Percentiles rank a stretch among this genome's conserved stretches.
phyloP scores from a whole-genome alignment of 1,140 invertebrate species.

The Pygmarrhopalites habei region DNA sequence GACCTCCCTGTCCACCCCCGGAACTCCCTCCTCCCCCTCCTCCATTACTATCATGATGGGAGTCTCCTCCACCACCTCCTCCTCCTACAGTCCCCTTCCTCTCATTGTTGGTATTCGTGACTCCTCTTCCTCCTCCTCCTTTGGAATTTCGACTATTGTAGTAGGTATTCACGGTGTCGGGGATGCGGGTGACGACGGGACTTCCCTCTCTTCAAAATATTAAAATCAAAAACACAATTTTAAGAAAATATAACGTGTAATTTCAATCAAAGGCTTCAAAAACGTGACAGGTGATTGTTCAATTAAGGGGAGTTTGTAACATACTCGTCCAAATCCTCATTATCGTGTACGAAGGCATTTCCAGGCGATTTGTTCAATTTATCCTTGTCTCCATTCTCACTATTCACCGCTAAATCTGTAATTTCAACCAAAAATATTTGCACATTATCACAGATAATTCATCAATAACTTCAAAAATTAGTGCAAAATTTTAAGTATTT shows the following conservation, averaged over 20 bases:
- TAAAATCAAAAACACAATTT: too few relatives aligned
- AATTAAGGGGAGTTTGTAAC: too few relatives aligned
- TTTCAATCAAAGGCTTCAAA: too few relatives aligned
- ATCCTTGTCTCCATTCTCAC: slow-evolving; percentile 6
- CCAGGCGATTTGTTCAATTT: slow-evolving; percentile 2
- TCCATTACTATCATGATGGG: slow-evolving; percentile 5
- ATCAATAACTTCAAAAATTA: neutral
- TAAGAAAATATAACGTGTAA: too few relatives aligned
- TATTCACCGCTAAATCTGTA: slow-evolving; percentile 8
- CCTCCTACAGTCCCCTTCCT: slow-evolving; percentile 1
- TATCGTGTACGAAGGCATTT: slow-evolving; percentile 13
- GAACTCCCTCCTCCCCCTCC: slow-evolving; percentile 5
- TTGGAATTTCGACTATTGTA: too few relatives aligned
- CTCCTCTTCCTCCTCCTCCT: neutral
- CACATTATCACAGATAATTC: neutral
- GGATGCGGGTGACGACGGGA: neutral
- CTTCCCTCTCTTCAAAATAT: too few relatives aligned
- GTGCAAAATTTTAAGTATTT: neutral
- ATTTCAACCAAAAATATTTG: neutral
- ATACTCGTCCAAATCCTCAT: slow-evolving; percentile 10
- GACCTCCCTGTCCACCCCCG: neutral
- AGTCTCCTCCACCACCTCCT: slow-evolving; percentile 16
- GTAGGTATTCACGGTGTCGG: neutral
- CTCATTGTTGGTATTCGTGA: neutral
- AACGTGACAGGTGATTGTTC: too few relatives aligned